phyloP scores from a whole-genome alignment of 2,888 invertebrate species.

The Phalera bucephala region DNA sequence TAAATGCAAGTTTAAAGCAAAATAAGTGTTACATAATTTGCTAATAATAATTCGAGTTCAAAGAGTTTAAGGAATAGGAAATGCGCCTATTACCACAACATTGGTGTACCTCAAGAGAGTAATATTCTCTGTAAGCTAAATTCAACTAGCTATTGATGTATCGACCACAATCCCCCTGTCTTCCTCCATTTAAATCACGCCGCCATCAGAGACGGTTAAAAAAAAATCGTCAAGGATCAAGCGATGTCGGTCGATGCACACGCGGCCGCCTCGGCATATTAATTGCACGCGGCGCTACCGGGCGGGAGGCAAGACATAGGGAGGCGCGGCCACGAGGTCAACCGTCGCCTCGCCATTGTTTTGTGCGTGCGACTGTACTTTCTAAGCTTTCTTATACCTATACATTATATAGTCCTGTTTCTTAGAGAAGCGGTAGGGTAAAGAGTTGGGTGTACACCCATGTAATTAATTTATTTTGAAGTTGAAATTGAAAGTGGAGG shows the following conservation, averaged over 20 bases:
- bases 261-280: constrained; percentile 83
- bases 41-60: no score
- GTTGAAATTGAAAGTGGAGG: background rate
- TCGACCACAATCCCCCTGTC: no score
- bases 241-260: constrained; percentile 32
- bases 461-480: constrained; percentile 13
- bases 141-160: no score
- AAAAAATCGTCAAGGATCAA: constrained; percentile 43
- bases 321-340: constrained; percentile 77
- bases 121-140: no score
- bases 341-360: constrained; percentile 81
- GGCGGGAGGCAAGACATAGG: constrained; percentile 71
- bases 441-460: constrained; percentile 32
- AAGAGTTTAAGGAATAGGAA: no score
- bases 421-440: constrained; percentile 34
- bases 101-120: no score
- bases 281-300: constrained; percentile 83
- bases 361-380: constrained; percentile 73
- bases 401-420: constrained; percentile 33
- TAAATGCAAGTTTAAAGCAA: no score
- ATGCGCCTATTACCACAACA: no score
- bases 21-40: no score
- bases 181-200: no score
- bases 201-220: no score
- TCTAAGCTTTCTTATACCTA: constrained; percentile 42